Percentiles rank a stretch among this genome's conserved stretches.
Conservation (phyloP, 2,888 invertebrate genomes). For the Oscheius sp. region DNA sequence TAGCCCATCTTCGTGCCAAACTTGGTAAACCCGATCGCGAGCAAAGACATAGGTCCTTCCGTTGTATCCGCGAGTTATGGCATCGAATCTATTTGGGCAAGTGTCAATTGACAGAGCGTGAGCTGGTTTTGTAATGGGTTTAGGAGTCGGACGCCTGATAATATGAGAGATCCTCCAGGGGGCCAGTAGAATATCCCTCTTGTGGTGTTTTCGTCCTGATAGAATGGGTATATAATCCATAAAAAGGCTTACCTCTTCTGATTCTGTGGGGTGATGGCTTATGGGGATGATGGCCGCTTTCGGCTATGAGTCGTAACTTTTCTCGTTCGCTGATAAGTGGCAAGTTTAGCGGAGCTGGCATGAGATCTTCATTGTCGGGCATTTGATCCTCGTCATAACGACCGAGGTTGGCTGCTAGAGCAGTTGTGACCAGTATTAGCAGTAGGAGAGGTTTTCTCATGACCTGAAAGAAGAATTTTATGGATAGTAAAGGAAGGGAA, state of each 20-base stretch:
- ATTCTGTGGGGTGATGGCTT: conserved; percentile 38
- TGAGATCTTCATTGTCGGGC: conserved; percentile 19
- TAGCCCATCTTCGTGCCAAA: conserved; percentile 65
- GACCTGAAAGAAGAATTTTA: not conserved
- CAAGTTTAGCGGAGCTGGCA: conserved; percentile 13
- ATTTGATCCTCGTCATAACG: conserved; percentile 27
- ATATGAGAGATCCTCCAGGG: conserved; percentile 51
- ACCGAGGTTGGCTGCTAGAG: not conserved
- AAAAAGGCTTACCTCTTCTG: conserved; percentile 7
- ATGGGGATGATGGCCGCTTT: conserved; percentile 50
- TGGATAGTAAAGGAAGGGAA: not conserved
- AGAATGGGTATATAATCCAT: not conserved
- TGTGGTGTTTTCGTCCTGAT: conserved; percentile 35
- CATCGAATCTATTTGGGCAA: conserved; percentile 65
- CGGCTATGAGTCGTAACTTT: conserved; percentile 53
- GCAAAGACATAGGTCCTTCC: conserved; percentile 67
- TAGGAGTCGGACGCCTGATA: conserved; percentile 12
- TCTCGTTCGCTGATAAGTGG: conserved; percentile 43
- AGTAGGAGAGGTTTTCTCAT: conserved; percentile 29
- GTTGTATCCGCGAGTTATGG: conserved; percentile 63
- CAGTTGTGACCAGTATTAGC: conserved; percentile 20
- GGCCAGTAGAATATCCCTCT: conserved; percentile 50
- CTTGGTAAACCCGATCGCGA: conserved; percentile 64
- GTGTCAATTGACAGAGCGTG: conserved; percentile 52
- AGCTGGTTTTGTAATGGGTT: conserved; percentile 40